Conservation (phyloP, 2,888 invertebrate genomes). For the Apamea anceps region DNA sequence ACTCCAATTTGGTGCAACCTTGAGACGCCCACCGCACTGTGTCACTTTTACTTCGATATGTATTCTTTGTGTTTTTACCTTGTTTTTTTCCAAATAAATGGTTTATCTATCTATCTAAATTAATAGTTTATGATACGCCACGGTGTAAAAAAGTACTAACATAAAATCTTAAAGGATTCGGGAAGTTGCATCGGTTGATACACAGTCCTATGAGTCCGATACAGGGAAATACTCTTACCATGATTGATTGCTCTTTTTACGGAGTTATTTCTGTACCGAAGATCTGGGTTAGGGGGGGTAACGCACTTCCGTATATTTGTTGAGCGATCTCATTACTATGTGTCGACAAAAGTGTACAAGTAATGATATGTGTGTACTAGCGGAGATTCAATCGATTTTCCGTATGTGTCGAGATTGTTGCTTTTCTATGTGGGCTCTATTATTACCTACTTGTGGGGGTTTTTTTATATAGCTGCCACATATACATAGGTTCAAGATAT, state of each 20-base stretch:
- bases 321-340: slow-evolving; percentile 57
- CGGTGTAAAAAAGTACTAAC: slow-evolving; percentile 68
- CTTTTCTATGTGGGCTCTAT: neutral
- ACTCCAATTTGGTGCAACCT: too few species aligned
- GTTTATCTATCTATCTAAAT: neutral
- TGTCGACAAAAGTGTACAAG: slow-evolving; percentile 55
- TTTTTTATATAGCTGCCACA: neutral
- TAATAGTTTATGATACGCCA: slow-evolving; percentile 6
- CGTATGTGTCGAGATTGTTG: neutral
- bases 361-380: slow-evolving; percentile 54
- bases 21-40: too few species aligned
- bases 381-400: slow-evolving; percentile 34
- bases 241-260: slow-evolving; percentile 70
- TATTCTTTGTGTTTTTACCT: too few species aligned
- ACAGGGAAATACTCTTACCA: slow-evolving; percentile 71
- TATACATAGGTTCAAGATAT: too few species aligned
- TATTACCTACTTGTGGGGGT: neutral
- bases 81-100: too few species aligned
- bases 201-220: slow-evolving; percentile 68
- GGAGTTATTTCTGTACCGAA: slow-evolving; percentile 58
- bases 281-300: slow-evolving; percentile 59
- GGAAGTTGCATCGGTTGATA: slow-evolving; percentile 69
- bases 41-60: too few species aligned
- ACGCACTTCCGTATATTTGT: slow-evolving; percentile 57
- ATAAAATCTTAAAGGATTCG: slow-evolving; percentile 76